Base-by-base conservation (phyloP, 2,113 vertebrate species). In the Micromys minutus region DNA sequence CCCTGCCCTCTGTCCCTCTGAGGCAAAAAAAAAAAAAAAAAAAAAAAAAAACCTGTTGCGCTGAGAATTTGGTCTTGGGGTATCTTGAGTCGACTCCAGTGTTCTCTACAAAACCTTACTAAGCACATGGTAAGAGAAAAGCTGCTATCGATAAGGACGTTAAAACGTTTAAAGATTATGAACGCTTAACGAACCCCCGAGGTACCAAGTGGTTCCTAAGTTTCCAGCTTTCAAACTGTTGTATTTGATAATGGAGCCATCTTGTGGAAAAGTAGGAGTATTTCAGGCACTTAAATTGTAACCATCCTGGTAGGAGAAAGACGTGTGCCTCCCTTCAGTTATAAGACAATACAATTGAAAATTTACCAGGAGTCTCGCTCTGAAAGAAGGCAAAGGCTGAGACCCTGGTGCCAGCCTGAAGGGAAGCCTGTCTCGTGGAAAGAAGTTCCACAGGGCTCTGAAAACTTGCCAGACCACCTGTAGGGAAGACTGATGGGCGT, bases 201-300 rank as follows among this genome's bases (percentile, higher is more conserved):
- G n/a, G n/a, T n/a, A n/a, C n/a, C 85, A 75, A 95, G 72, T 55
- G 47, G 47, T 77, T 75, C 3, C 26, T 24, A 26, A 12, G 50
- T 10, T 39, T 85, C 42, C 13, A 34, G 11, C 57, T 89, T 87
- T 85, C 84, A 93, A 91, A 77, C 61, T 93, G 9, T 96, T 95
- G 71, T 87, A 3, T 76, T 95, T 97, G 90, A 83, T 61, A 89
- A 97, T 83, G 42, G 95, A 74, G 97, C 97, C 97, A 15, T 95
- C 97, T 95, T 92, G 96, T 97, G 97, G 97, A 13, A 1, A 75
- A 29, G 74, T 72, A 1, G 3, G 29, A 88, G 92, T 76, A 96
- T 83, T 93, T 96, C 95, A 95, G 85, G 92, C 59, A 90, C 90
- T 67, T n/a, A 24, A 81, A 81, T 22, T 3, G 5, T 74, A 47